A percentile compares a stretch with the other conserved stretches of the same genome.
Evolutionary conservation across 1,140 invertebrate species (phyloP).

Genomic region (Philotrypesis tridentata): DNA sequence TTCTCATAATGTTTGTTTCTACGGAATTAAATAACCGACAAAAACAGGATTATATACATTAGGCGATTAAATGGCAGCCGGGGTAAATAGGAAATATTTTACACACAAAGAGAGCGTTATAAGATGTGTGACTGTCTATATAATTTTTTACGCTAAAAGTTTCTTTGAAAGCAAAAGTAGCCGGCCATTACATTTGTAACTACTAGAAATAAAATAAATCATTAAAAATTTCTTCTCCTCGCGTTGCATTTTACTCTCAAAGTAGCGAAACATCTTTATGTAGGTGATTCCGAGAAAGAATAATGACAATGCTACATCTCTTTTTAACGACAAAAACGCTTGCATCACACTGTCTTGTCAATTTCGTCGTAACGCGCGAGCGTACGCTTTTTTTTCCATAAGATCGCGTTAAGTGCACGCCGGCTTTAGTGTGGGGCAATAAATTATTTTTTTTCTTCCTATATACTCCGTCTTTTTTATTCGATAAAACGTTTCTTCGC

Average conservation of each 20-base stretch:
- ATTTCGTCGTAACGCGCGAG: slow-evolving; percentile 24
- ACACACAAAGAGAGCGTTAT: not conserved
- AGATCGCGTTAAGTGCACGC: slow-evolving; percentile 39
- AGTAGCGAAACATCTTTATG: slow-evolving; percentile 41
- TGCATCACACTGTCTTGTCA: slow-evolving; percentile 29
- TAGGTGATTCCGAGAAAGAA: slow-evolving; percentile 37
- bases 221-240: not conserved
- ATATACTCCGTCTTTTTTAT: slow-evolving; percentile 29
- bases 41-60: not conserved
- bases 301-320: slow-evolving; percentile 44
- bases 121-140: not conserved
- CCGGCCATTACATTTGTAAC: not conserved
- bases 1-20: no score
- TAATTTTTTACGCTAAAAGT: not conserved
- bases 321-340: slow-evolving; percentile 38
- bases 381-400: slow-evolving; percentile 28
- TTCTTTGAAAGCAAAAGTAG: slow-evolving; percentile 9
- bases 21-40: no score
- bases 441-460: slow-evolving; percentile 47
- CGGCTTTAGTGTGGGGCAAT: slow-evolving; percentile 34
- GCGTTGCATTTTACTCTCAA: slow-evolving; percentile 12
- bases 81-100: not conserved
- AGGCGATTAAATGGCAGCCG: not conserved
- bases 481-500: slow-evolving; percentile 21
- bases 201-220: slow-evolving; percentile 12